A percentile compares a stretch with the other conserved stretches of the same genome.
phyloP scores from a whole-genome alignment of 2,797 vertebrate genomes.

The Allobates femoralis region DNA sequence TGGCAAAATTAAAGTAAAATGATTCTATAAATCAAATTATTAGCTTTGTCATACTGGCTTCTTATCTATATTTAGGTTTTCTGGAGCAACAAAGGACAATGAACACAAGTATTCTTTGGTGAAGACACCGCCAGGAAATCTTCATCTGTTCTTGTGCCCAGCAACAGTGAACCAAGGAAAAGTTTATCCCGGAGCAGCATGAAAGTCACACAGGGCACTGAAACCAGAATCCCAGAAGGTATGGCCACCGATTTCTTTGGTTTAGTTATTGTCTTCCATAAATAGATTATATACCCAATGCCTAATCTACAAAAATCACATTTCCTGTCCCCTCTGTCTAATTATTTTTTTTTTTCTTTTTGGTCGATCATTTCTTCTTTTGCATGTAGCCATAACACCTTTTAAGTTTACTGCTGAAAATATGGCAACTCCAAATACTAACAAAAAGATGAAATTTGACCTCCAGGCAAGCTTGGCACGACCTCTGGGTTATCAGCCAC shows the following conservation, averaged over 20 bases:
- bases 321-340: too few relatives aligned
- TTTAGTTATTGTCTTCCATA: too few relatives aligned
- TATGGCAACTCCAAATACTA: constrained; percentile 75
- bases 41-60: not conserved
- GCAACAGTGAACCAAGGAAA: constrained; percentile 65
- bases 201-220: constrained; percentile 41
- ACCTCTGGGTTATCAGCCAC: constrained; percentile 89
- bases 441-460: constrained; percentile 85
- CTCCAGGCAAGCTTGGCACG: constrained; percentile 91
- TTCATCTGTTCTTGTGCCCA: constrained; percentile 66
- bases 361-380: not conserved
- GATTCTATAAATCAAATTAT: too few relatives aligned
- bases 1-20: too few relatives aligned
- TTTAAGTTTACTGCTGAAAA: constrained; percentile 78
- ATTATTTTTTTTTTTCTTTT: too few relatives aligned
- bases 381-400: constrained; percentile 73
- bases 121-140: constrained; percentile 90
- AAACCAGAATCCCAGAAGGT: constrained; percentile 72
- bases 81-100: constrained; percentile 85
- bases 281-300: not conserved
- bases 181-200: constrained; percentile 27
- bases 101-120: constrained; percentile 85
- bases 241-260: constrained; percentile 51
- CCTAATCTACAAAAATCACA: too few relatives aligned
- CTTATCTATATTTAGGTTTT: constrained; percentile 83